Percentiles rank a stretch among this genome's conserved stretches.
phyloP scores from a whole-genome alignment of 2,888 invertebrate genomes.

The Cacoxenus indagator region DNA sequence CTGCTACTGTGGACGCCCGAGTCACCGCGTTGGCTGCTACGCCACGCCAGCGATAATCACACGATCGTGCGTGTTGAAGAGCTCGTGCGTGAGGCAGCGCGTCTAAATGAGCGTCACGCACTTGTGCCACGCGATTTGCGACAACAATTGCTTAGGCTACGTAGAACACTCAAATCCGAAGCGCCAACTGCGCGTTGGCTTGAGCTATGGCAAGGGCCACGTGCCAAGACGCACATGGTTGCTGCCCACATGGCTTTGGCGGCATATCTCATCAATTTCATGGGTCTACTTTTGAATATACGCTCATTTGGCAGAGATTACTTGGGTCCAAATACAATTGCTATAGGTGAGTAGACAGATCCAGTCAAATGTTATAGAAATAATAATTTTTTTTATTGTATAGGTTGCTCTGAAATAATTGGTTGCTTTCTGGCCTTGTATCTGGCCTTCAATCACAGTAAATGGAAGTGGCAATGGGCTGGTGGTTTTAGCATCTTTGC shows the following conservation, averaged over 20 bases:
- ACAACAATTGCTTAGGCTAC: conserved; percentile 54
- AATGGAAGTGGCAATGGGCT: conserved; percentile 68
- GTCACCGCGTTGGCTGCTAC: conserved; percentile 70
- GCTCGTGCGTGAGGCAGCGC: conserved; percentile 62
- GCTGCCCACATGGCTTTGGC: conserved; percentile 67
- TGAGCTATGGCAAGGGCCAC: conserved; percentile 63
- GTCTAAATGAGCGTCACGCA: conserved; percentile 62
- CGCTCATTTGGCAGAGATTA: conserved; percentile 70
- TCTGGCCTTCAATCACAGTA: conserved; percentile 58
- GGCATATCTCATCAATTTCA: conserved; percentile 67
- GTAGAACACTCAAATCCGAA: conserved; percentile 42
- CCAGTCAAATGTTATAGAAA: not conserved
- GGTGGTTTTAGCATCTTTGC: conserved; percentile 67
- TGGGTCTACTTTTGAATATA: conserved; percentile 71
- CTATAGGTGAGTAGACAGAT: conserved; percentile 59
- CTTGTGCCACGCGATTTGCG: conserved; percentile 61
- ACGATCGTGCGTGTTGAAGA: conserved; percentile 59
- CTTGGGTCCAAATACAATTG: conserved; percentile 67
- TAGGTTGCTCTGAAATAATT: conserved; percentile 68
- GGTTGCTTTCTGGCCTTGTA: conserved; percentile 69
- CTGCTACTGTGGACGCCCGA: conserved; percentile 71
- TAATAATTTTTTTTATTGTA: not conserved
- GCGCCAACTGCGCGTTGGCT: conserved; percentile 59
- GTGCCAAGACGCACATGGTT: conserved; percentile 57
- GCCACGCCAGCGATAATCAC: conserved; percentile 53